phyloP scores from a whole-genome alignment of 1,140 invertebrate genomes.

The Harpegnathos saltator region DNA sequence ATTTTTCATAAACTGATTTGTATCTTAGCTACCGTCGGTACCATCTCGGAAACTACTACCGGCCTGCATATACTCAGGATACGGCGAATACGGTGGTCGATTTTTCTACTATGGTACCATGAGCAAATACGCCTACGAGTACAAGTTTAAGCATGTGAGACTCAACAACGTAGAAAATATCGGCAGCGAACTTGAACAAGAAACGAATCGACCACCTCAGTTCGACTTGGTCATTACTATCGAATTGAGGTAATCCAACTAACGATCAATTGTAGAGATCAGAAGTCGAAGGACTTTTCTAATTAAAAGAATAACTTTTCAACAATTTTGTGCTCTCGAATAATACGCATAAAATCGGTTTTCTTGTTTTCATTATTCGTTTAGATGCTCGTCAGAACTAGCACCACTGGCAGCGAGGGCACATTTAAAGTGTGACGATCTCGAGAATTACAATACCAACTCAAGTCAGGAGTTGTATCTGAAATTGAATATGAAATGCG shows the following conservation, averaged over 20 bases:
- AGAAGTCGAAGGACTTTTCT: not conserved
- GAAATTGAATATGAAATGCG: constrained; percentile 77
- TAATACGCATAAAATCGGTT: too few species aligned
- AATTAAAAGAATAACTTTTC: not conserved
- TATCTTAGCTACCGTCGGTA: not conserved
- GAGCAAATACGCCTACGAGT: constrained; percentile 82
- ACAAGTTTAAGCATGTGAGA: constrained; percentile 70
- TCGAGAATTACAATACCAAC: constrained; percentile 66
- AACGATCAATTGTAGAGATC: not conserved
- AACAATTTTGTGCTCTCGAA: too few species aligned
- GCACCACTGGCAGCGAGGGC: constrained; percentile 78
- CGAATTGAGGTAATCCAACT: constrained; percentile 68
- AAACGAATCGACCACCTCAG: constrained; percentile 25
- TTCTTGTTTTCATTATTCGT: constrained; percentile 29
- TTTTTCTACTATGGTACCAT: constrained; percentile 84
- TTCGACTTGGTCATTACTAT: constrained; percentile 78
- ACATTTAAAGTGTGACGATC: constrained; percentile 73
- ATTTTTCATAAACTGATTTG: constrained; percentile 11
- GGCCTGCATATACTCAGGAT: constrained; percentile 82
- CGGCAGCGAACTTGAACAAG: constrained; percentile 52
- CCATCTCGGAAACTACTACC: constrained; percentile 66
- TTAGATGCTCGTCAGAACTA: constrained; percentile 80
- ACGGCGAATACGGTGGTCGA: constrained; percentile 81
- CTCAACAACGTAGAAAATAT: constrained; percentile 27
- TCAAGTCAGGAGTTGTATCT: constrained; percentile 77